Evolutionary conservation across 1,140 invertebrate genomes (phyloP), one percentile per base, ranked within the genome.

Genomic region (Pachyrhynchus sulphureomaculatus): DNA sequence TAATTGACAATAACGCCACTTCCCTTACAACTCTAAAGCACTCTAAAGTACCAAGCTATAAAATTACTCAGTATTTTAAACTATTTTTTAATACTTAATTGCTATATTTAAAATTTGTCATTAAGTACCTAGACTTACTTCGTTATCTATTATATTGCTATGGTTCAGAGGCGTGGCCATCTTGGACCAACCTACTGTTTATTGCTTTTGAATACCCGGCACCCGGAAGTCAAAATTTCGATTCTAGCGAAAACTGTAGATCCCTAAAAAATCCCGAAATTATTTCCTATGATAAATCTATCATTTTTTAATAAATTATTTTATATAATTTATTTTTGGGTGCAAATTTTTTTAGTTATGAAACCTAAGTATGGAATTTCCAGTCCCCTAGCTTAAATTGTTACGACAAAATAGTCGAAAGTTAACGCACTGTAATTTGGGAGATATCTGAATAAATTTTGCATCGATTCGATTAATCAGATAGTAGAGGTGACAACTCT

Each of bases 141-240:
- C 68, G 68, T 71, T 71, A 71, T 67, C 56, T 70, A 66, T 54
- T 42, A 66, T 75, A 75, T 76, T 76, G 75, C 73, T 75, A 75
- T 76, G 65, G 68, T 71, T 72, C 67, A 62, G 67, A 67, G 65
- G 67, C 65, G 49, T 15, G 64, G 63, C 63, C 53, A 57, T 26
- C 56, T 56, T 61, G 55, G 65, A 70, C 68, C 66, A 52, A 29
- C 33, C 67, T 75, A 75, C 72, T 72, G 67, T 59, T 74, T 75
- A 75, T 75, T 75, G 73, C 73, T 76, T 75, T 75, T 75, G 74
- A 76, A 76, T 76, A 76, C 74, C 75, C 72, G 73, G 74, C 74
- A 69, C 67, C 63, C 73, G 64, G 58, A 68, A 65, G 62, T 52
- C 49, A 44, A 58, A 59, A 37, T 62, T 59, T 67, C 59, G 59